Conservation (phyloP, 2,113 vertebrate species). For the Carassius carassius region DNA sequence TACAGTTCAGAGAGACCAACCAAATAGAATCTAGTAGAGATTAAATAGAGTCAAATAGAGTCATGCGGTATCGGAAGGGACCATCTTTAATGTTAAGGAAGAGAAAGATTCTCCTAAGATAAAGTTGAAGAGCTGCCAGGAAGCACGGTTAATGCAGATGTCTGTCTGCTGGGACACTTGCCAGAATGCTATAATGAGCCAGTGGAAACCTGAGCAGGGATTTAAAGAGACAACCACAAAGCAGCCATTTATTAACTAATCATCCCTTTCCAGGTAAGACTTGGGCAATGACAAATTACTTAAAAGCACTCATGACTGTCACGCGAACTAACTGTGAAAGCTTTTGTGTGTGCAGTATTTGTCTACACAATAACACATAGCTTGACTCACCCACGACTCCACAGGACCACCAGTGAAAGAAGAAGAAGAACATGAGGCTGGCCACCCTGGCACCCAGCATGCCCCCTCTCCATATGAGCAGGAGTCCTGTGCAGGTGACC, state of each 20-base stretch:
- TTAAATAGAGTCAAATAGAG: too few species aligned
- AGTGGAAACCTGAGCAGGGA: conserved; percentile 78
- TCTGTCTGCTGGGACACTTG: conserved; percentile 86
- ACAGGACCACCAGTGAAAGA: conserved; percentile 80
- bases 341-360: conserved; percentile 19
- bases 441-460: conserved; percentile 83
- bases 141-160: conserved; percentile 76
- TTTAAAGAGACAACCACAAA: conserved; percentile 16
- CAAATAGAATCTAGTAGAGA: conserved; percentile 80
- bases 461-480: conserved; percentile 82
- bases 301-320: neutral
- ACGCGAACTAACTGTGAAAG: neutral
- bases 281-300: neutral
- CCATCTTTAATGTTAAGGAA: conserved; percentile 82
- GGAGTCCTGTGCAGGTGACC: conserved; percentile 73
- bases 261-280: conserved; percentile 2
- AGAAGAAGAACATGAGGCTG: conserved; percentile 80
- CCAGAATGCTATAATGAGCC: conserved; percentile 89
- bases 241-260: conserved; percentile 9
- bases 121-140: conserved; percentile 83
- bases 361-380: neutral
- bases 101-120: conserved; percentile 83
- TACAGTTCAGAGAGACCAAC: conserved; percentile 67
- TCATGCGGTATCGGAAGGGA: conserved; percentile 79
- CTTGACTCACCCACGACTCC: conserved; percentile 78